phyloP scores from a whole-genome alignment of 1,140 invertebrate genomes.

The Caenorhabditis latens region DNA sequence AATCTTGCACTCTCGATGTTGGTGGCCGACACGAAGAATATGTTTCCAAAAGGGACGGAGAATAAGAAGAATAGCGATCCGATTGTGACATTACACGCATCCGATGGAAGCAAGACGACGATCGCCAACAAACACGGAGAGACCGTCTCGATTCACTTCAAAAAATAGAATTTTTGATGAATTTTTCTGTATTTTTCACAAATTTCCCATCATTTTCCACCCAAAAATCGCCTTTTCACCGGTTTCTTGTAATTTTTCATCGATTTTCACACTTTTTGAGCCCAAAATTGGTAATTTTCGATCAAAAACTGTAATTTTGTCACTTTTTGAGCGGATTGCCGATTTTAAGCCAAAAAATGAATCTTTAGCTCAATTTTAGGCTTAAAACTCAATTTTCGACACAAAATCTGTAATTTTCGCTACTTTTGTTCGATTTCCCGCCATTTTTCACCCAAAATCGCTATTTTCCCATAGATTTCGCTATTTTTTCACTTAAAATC shows the following conservation, averaged over 20 bases:
- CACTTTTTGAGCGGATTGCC: too few relatives aligned
- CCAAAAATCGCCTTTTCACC: neutral
- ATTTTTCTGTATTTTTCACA: neutral
- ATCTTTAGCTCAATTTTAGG: too few relatives aligned
- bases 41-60: neutral
- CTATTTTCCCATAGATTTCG: neutral
- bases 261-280: too few relatives aligned
- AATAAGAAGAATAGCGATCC: constrained; percentile 46
- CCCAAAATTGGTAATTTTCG: too few relatives aligned
- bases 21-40: too few relatives aligned
- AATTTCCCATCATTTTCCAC: neutral
- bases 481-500: neutral
- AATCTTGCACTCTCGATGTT: too few relatives aligned
- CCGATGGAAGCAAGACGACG: constrained; percentile 19
- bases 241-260: neutral
- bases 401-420: too few relatives aligned
- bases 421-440: too few relatives aligned
- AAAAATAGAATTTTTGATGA: neutral
- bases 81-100: constrained; percentile 7
- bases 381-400: too few relatives aligned
- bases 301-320: too few relatives aligned
- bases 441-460: neutral
- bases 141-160: constrained; percentile 15
- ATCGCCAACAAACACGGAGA: constrained; percentile 24
- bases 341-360: too few relatives aligned